A percentile compares a stretch with the other conserved stretches of the same genome.
These are phyloP conservation scores for Aspidiotus destructor DNA, from an alignment of 2,888 invertebrate genomes.

Conservation along the genomic window DNA sequence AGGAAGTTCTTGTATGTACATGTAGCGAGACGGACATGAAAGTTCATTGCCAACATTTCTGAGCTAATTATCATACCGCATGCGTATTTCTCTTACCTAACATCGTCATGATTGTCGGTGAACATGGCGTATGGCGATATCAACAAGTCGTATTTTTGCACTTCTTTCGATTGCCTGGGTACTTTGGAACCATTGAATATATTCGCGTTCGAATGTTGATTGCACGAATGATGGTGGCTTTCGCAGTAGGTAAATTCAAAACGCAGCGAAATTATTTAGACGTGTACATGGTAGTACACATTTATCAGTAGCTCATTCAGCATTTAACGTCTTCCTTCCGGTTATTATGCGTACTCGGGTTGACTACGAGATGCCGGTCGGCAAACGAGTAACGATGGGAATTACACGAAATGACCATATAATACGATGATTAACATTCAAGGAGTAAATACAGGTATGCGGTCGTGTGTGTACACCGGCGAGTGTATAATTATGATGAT, in stretches of 20 bases:
- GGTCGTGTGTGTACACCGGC: too few relatives aligned
- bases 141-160: neutral
- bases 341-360: conserved; percentile 13
- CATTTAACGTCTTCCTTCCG: conserved; percentile 25
- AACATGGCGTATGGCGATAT: neutral
- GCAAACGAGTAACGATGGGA: conserved; percentile 9
- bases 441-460: neutral
- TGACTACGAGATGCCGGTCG: conserved; percentile 14
- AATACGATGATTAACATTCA: conserved; percentile 24
- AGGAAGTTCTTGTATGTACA: too few relatives aligned
- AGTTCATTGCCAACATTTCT: conserved; percentile 3
- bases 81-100: neutral
- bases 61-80: conserved; percentile 1
- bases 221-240: too few relatives aligned
- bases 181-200: too few relatives aligned
- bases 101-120: neutral
- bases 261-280: too few relatives aligned
- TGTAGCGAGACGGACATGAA: neutral
- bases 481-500: too few relatives aligned
- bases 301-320: neutral
- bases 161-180: neutral
- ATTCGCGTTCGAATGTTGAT: too few relatives aligned
- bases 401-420: conserved; percentile 23
- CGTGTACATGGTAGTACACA: too few relatives aligned
- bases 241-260: too few relatives aligned